Evolutionary conservation across 2,888 invertebrate genomes (phyloP).

Genomic region (Napeogenes inachia): DNA sequence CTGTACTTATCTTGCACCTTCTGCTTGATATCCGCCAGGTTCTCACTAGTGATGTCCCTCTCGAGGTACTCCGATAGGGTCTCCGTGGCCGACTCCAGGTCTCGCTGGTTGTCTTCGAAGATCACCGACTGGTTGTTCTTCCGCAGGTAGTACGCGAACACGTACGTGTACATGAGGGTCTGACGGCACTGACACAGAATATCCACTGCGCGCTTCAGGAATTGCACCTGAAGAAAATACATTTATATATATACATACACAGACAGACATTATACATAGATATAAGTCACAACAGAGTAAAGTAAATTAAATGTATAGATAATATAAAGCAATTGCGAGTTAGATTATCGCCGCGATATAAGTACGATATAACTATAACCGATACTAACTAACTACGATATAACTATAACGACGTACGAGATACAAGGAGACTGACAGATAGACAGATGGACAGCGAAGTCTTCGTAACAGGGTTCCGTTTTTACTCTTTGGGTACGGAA

Average conservation of each 20-base stretch:
- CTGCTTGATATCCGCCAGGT: constrained; percentile 97
- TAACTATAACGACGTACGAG: no score
- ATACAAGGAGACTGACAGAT: no score
- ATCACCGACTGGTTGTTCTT: constrained; percentile 99
- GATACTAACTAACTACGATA: no score
- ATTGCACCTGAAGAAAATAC: constrained; percentile 85
- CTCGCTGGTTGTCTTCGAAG: constrained; percentile 99
- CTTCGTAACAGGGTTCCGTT: no score
- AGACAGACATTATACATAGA: no score
- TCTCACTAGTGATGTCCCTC: constrained; percentile 97
- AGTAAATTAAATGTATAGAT: no score
- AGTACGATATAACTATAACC: no score
- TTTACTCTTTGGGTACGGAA: no score
- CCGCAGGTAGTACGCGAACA: constrained; percentile 98
- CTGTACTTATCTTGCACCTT: constrained; percentile 99
- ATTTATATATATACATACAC: neutral
- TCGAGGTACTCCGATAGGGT: constrained; percentile 98
- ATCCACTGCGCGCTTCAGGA: constrained; percentile 97
- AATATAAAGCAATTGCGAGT: no score
- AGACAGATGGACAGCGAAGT: no score
- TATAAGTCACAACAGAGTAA: no score
- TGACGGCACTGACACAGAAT: constrained; percentile 97
- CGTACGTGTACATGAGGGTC: constrained; percentile 99
- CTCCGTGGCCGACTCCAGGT: constrained; percentile 98
- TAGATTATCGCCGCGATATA: no score